These are phyloP conservation scores for Psittacula cyanocephala DNA, from an alignment of 2,113 vertebrate species.

Conservation along the genomic window DNA sequence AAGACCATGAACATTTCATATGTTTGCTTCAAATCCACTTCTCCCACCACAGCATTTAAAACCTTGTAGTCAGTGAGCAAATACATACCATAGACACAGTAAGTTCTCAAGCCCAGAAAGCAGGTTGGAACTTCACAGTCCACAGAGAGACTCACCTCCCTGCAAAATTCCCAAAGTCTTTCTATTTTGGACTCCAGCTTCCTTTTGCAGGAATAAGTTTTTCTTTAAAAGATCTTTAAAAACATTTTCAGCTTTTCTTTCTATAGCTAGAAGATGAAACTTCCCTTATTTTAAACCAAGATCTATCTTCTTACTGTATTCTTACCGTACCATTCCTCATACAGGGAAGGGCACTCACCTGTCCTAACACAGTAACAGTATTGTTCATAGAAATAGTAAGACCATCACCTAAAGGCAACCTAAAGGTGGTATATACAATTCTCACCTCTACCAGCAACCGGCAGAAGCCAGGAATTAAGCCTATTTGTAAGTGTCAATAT, in stretches of 20 bases:
- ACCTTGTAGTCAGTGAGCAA: neutral
- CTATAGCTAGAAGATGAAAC: neutral
- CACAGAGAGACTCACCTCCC: neutral
- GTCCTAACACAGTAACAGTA: neutral
- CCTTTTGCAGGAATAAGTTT: neutral
- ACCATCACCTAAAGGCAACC: no score
- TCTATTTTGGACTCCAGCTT: neutral
- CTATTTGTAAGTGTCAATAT: neutral
- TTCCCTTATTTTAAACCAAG: neutral
- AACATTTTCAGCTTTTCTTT: neutral
- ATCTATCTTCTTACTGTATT: neutral
- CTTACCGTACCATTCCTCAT: neutral
- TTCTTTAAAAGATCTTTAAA: neutral
- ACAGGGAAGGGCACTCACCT: neutral
- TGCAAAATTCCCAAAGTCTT: neutral
- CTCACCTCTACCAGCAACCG: neutral
- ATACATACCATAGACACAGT: neutral
- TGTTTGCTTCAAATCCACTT: constrained; percentile 19
- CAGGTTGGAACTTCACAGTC: neutral
- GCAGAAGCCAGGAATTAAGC: neutral
- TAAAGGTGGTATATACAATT: neutral
- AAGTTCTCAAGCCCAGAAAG: neutral
- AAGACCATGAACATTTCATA: neutral
- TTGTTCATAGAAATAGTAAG: neutral
- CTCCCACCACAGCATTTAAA: constrained; percentile 9